phyloP scores from a whole-genome alignment of 2,888 invertebrate genomes.

The Linyphia triangularis region DNA sequence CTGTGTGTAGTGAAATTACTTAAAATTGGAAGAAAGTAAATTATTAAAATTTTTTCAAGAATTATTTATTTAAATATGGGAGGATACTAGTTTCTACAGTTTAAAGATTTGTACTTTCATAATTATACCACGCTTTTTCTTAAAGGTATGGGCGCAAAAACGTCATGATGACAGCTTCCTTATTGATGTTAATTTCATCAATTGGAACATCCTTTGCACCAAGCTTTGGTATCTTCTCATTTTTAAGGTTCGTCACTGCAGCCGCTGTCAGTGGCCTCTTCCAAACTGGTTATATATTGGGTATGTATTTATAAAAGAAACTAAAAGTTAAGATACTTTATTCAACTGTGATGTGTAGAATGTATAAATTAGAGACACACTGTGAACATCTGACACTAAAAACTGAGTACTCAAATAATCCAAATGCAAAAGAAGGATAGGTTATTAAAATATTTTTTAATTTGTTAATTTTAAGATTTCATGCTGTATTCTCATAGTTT shows the following conservation, averaged over 20 bases:
- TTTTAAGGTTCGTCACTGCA: slow-evolving; percentile 72
- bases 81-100: too few relatives aligned
- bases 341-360: neutral
- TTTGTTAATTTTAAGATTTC: neutral
- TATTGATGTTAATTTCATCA: slow-evolving; percentile 62
- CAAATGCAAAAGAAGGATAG: too few relatives aligned
- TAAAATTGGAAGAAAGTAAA: too few relatives aligned
- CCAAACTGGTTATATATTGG: slow-evolving; percentile 73
- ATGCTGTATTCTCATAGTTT: too few relatives aligned
- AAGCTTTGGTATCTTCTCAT: slow-evolving; percentile 57
- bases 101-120: too few relatives aligned
- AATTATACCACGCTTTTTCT: too few relatives aligned
- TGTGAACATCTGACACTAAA: too few relatives aligned
- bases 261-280: slow-evolving; percentile 69
- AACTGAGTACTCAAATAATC: too few relatives aligned
- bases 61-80: too few relatives aligned
- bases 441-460: neutral
- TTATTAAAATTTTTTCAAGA: too few relatives aligned
- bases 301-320: slow-evolving; percentile 14
- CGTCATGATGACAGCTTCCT: slow-evolving; percentile 67
- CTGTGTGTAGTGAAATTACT: too few relatives aligned
- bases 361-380: neutral
- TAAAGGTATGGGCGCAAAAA: slow-evolving; percentile 70
- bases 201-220: slow-evolving; percentile 70
- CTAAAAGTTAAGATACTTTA: neutral